Conservation (phyloP, 2,888 invertebrate species). For the Zootermopsis nevadensis region DNA sequence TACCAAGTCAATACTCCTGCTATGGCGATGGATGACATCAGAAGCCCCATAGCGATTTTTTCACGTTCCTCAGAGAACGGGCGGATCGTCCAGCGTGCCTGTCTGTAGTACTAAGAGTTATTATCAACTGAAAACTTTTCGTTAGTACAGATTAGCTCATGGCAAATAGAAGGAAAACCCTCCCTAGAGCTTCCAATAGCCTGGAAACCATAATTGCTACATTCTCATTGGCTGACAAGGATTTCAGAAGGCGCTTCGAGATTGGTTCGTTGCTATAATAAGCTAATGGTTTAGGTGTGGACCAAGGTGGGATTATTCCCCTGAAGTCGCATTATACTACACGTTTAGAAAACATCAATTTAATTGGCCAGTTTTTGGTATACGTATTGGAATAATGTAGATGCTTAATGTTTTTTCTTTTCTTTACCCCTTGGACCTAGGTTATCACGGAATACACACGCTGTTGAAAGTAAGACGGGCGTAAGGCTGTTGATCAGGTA, state of each 20-base stretch:
- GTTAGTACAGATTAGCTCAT: conserved; percentile 35
- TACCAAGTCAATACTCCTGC: conserved; percentile 18
- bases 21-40: conserved; percentile 15
- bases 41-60: conserved; percentile 34
- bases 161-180: conserved; percentile 32
- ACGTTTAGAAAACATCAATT: conserved; percentile 11
- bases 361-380: conserved; percentile 30
- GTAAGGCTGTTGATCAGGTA: not conserved
- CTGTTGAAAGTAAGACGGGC: not conserved
- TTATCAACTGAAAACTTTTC: conserved; percentile 37
- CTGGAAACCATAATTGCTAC: conserved; percentile 47
- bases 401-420: not conserved
- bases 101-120: conserved; percentile 19
- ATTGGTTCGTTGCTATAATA: conserved; percentile 48
- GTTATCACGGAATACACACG: not conserved
- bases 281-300: conserved; percentile 44
- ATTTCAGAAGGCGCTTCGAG: conserved; percentile 44
- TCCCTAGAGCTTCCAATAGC: conserved; percentile 38
- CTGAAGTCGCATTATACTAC: not conserved
- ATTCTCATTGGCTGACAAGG: conserved; percentile 44
- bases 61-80: not conserved
- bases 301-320: conserved; percentile 34
- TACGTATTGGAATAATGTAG: not conserved
- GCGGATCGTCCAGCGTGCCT: not conserved
- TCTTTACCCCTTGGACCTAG: not conserved